These are phyloP conservation scores for Tarsius wallacei DNA, from an alignment of 2,797 vertebrate species.

Conservation along the genomic window DNA sequence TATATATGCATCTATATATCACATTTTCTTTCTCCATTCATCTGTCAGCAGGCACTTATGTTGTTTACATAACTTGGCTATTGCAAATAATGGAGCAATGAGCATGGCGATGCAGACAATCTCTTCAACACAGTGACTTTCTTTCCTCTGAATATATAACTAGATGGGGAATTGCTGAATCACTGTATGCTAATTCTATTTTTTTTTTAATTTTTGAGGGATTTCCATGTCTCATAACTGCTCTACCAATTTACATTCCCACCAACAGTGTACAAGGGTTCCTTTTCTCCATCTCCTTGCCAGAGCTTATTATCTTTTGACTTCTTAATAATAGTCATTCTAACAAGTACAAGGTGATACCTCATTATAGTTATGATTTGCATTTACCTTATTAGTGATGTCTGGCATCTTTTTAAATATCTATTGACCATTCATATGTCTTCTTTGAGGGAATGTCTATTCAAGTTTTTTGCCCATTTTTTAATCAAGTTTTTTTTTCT, in stretches of 20 bases:
- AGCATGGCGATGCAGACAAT: not conserved
- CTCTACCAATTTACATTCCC: not conserved
- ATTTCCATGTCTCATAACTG: not conserved
- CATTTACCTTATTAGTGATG: not conserved
- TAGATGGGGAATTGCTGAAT: not conserved
- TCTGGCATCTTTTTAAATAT: no score
- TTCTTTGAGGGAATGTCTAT: not conserved
- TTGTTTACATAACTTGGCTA: not conserved
- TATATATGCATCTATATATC: not conserved
- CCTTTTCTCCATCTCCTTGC: not conserved
- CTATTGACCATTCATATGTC: not conserved
- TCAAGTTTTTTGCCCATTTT: not conserved
- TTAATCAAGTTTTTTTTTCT: not conserved
- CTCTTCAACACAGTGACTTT: not conserved
- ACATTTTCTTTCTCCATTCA: not conserved
- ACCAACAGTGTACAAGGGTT: not conserved
- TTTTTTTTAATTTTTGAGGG: not conserved
- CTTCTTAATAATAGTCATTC: not conserved
- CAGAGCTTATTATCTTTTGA: not conserved
- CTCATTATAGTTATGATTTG: not conserved
- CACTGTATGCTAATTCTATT: not conserved
- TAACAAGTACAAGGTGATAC: not conserved
- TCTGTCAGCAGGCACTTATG: not conserved
- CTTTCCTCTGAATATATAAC: not conserved
- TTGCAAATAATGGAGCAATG: not conserved